These are phyloP conservation scores for Scolopax bukidnonensis DNA, from an alignment of 2,797 vertebrate genomes.

Conservation along the genomic window DNA sequence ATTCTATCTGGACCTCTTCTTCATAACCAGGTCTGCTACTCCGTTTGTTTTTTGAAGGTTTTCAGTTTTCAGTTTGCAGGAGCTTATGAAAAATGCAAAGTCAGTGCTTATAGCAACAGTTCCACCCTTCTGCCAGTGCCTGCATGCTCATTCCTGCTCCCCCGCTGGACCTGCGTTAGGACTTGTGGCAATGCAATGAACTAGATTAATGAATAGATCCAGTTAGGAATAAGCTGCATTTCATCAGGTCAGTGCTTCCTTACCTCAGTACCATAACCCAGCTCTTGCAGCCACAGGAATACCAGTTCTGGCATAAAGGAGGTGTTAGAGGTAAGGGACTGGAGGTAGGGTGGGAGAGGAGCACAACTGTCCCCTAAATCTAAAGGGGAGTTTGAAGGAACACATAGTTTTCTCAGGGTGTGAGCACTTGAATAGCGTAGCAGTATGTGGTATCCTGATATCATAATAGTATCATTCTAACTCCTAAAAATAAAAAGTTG, in stretches of 20 bases:
- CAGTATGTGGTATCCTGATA: neutral
- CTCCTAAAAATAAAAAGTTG: neutral
- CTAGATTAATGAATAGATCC: neutral
- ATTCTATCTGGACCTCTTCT: rapidly evolving
- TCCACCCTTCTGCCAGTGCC: neutral
- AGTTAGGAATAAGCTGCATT: neutral
- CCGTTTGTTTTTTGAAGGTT: neutral
- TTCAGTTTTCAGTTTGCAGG: neutral
- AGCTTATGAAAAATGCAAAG: neutral
- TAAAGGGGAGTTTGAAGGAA: neutral
- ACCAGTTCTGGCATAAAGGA: neutral
- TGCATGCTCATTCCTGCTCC: neutral
- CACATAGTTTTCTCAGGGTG: neutral
- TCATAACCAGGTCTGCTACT: neutral
- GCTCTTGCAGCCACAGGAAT: neutral
- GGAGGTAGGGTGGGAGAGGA: neutral
- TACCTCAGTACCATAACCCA: neutral
- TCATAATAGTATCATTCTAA: neutral
- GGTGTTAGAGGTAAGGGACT: neutral
- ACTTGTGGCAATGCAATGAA: neutral
- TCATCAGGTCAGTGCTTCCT: neutral
- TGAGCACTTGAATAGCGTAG: neutral
- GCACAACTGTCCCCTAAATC: neutral
- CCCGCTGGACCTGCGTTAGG: rapidly evolving
- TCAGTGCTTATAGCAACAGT: neutral